These are phyloP conservation scores for Colletes gigas DNA, from an alignment of 1,140 invertebrate genomes.

Conservation along the genomic window DNA sequence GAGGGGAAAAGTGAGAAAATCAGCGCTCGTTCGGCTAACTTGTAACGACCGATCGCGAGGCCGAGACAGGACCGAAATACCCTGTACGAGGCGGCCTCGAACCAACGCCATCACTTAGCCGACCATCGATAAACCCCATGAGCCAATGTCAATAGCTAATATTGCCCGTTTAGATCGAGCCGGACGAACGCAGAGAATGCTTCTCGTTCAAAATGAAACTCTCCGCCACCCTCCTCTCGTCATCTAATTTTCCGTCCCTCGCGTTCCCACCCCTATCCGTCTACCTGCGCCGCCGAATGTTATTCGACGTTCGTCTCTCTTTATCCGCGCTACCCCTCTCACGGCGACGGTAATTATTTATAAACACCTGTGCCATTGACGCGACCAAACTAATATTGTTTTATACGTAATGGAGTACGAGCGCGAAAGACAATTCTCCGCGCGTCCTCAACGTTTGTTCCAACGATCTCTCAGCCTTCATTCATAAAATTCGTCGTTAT, in stretches of 20 bases:
- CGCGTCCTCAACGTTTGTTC: not conserved
- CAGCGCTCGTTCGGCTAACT: not conserved
- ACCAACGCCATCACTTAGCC: slow-evolving; percentile 45
- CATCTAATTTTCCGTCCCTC: slow-evolving; percentile 22
- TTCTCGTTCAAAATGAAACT: slow-evolving; percentile 64
- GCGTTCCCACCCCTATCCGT: slow-evolving; percentile 1
- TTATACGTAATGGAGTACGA: slow-evolving; percentile 48
- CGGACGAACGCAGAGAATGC: slow-evolving; percentile 54
- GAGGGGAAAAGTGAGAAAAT: slow-evolving; percentile 1
- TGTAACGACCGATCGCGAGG: not conserved
- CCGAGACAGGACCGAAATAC: slow-evolving; percentile 29
- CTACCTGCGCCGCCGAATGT: slow-evolving; percentile 16
- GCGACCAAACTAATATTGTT: slow-evolving; percentile 52
- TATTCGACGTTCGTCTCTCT: slow-evolving; percentile 32
- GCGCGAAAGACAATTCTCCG: slow-evolving; percentile 2
- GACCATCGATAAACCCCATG: slow-evolving; percentile 51
- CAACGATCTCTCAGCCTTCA: slow-evolving; percentile 16
- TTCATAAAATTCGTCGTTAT: slow-evolving; percentile 12
- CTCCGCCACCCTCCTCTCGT: slow-evolving; percentile 14
- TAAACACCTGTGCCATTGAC: slow-evolving; percentile 49
- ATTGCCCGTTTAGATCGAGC: slow-evolving; percentile 63
- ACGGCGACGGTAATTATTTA: slow-evolving; percentile 54
- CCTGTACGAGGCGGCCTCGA: not conserved
- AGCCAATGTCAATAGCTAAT: slow-evolving; percentile 67
- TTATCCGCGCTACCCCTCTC: not conserved